Base-by-base conservation (phyloP, 2,113 vertebrate species). In the Cynopterus brachyotis region DNA sequence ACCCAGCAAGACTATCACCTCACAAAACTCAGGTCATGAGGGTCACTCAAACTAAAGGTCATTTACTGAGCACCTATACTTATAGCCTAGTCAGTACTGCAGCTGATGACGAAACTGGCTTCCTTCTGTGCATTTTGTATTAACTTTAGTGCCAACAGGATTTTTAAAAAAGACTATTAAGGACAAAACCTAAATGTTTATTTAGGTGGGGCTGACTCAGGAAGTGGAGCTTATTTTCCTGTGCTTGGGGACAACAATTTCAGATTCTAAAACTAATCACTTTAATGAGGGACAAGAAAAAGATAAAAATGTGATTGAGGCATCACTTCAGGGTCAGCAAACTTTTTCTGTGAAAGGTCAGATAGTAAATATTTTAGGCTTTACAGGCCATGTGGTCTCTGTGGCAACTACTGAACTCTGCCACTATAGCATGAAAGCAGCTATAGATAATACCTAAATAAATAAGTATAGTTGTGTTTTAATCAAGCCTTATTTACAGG, bases 181-280 rank as follows among this genome's bases (percentile, higher is more conserved):
- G 15, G 32, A 95, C 67, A 94, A 96, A 94, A 84, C 19, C 42
- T 92, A 72, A 88, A 87, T 90, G 84, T 79, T 95, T 93, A 92
- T 62, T 97, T 89, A 96, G 82, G 37, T 57, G 24, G 10, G 17
- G 55, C 10, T 89, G 62, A 95, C 17, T 87, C 69, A 53, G 60
- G 78, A 96, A 91, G 64, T 12, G 24, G 42, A 95, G 62, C 30
- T 62, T 89, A 94, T 83, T 91, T 82, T 96, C 83, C 78, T 89
- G 62, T 87, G 72, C 76, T 86, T 24, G 30, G 83, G 2, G 42
- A 73, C 86, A 96, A 76, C 10, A 92, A 84, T 28, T 55, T 96
- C 40, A 92, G 37, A 75, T 22, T 89, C 67, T 78, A 91, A 95
- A 95, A 82, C 19, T 59, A 88, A 80, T 35, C 64, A 87, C 37